Conservation (phyloP, 1,140 invertebrate species). For the Anastatus disparis region DNA sequence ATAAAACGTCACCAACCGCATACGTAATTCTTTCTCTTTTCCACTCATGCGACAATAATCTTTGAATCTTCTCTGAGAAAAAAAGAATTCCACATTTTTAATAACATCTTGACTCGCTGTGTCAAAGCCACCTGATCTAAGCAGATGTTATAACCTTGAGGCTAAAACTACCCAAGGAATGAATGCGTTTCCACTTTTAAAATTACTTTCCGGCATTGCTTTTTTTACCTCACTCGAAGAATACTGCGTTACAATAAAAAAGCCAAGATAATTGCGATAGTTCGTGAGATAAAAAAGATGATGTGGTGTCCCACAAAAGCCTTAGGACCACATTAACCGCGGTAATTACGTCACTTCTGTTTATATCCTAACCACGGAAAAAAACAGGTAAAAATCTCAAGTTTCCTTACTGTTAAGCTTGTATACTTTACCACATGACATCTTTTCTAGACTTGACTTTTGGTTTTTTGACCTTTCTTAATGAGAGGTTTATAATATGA, state of each 20-base stretch:
- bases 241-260: conserved; percentile 4
- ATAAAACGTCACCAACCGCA: too few relatives aligned
- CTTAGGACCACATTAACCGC: conserved; percentile 58
- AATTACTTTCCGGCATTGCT: conserved; percentile 60
- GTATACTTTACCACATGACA: too few relatives aligned
- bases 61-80: too few relatives aligned
- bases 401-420: too few relatives aligned
- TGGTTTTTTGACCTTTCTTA: too few relatives aligned
- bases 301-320: conserved; percentile 51
- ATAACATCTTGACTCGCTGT: conserved; percentile 21
- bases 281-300: conserved; percentile 54
- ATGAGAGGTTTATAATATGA: too few relatives aligned
- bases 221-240: conserved; percentile 25
- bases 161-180: conserved; percentile 44
- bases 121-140: conserved; percentile 37
- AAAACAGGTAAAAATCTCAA: too few relatives aligned
- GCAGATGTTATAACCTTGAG: conserved; percentile 23
- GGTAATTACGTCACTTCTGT: conserved; percentile 62
- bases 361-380: too few relatives aligned
- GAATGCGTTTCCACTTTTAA: conserved; percentile 51
- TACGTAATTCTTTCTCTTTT: too few relatives aligned
- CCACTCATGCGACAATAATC: too few relatives aligned
- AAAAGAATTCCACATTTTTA: conserved; percentile 9
- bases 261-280: conserved; percentile 47
- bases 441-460: too few relatives aligned